Evolutionary conservation across 1,140 invertebrate genomes (phyloP).

Genomic region (Camponotus floridanus): DNA sequence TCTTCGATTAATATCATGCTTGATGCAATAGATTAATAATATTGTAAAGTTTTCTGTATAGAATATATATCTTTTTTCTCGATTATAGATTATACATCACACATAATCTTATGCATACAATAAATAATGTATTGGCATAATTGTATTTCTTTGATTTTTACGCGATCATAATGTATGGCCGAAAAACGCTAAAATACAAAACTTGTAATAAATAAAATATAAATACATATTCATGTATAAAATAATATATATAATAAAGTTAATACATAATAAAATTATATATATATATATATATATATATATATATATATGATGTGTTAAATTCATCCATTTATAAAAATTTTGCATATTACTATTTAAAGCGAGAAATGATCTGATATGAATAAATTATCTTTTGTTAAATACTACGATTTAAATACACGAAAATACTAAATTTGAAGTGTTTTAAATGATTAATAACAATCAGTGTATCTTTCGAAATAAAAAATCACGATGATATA

Average conservation of each 20-base stretch:
- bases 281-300: no score
- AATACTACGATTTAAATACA: not conserved
- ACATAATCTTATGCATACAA: constrained; percentile 7
- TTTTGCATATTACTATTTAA: not conserved
- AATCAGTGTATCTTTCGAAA: not conserved
- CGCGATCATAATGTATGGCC: not conserved
- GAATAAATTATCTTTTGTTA: not conserved
- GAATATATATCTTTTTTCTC: not conserved
- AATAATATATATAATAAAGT: not conserved
- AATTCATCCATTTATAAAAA: not conserved
- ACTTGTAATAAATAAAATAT: not conserved
- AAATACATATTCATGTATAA: not conserved
- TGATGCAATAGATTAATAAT: not conserved
- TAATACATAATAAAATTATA: no score
- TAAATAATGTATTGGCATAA: not conserved
- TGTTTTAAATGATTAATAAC: constrained; percentile 18
- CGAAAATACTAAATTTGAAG: not conserved
- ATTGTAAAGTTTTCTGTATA: no score
- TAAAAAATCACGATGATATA: not conserved
- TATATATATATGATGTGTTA: not conserved
- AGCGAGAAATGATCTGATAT: not conserved
- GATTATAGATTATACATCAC: not conserved
- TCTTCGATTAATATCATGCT: not conserved
- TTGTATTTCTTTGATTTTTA: not conserved
- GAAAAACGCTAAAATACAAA: not conserved